These are phyloP conservation scores for Syngnathus acus DNA, from an alignment of 2,797 vertebrate genomes.

Conservation along the genomic window DNA sequence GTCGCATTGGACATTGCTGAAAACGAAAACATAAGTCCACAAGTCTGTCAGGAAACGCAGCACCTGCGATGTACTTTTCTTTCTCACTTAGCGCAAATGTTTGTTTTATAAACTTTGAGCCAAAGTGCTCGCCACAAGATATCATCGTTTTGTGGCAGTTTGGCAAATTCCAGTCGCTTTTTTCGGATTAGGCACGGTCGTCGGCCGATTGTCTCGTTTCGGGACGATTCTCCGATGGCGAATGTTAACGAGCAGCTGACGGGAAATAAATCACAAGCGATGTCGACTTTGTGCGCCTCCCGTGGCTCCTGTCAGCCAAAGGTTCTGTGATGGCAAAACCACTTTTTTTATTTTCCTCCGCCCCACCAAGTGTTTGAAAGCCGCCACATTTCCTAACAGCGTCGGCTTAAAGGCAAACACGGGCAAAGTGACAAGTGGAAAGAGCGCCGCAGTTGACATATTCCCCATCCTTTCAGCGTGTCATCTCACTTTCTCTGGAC, in stretches of 20 bases:
- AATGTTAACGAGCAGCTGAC: slow-evolving; percentile 49
- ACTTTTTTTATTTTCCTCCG: slow-evolving; percentile 8
- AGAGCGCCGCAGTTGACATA: slow-evolving; percentile 72
- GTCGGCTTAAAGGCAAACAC: slow-evolving; percentile 60
- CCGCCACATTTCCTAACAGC: slow-evolving; percentile 57
- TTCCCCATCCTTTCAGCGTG: slow-evolving; percentile 74
- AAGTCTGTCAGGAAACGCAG: neutral
- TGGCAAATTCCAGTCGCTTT: too few species aligned
- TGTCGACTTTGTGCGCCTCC: slow-evolving; percentile 66
- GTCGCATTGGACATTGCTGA: neutral
- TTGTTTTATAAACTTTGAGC: too few species aligned
- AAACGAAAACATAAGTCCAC: neutral
- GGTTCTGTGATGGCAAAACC: slow-evolving; percentile 51
- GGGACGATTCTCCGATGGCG: slow-evolving; percentile 4
- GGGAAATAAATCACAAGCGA: slow-evolving; percentile 73
- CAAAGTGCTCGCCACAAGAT: too few species aligned
- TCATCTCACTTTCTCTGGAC: slow-evolving; percentile 76
- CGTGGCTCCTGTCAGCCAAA: slow-evolving; percentile 63
- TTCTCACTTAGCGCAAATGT: too few species aligned
- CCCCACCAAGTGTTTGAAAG: slow-evolving; percentile 45
- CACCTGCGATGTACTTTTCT: neutral
- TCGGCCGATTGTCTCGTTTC: too few species aligned
- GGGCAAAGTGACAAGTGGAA: slow-evolving; percentile 71
- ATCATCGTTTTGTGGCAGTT: too few species aligned
- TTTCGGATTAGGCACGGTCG: neutral